Conservation (phyloP, 2,113 vertebrate genomes). For the Ceratotherium simum region DNA sequence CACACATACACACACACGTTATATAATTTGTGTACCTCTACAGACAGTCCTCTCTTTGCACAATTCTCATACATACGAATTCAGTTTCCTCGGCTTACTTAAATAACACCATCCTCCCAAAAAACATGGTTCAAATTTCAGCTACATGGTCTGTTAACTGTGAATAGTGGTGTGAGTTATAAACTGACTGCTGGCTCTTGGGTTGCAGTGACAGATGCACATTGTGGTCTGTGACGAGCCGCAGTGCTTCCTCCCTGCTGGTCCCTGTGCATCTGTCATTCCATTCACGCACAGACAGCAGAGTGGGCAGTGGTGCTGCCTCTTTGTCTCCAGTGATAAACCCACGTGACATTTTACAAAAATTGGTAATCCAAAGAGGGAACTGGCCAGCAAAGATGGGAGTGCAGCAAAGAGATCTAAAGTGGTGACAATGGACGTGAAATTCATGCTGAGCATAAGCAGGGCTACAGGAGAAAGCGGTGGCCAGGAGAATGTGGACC, state of each 20-base stretch:
- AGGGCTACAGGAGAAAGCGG: rapidly evolving
- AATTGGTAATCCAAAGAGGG: neutral
- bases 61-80: rapidly evolving
- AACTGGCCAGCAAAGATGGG: too few relatives aligned
- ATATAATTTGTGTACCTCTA: rapidly evolving
- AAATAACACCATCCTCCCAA: too few relatives aligned
- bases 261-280: too few relatives aligned
- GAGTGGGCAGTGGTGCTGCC: rapidly evolving
- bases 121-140: neutral
- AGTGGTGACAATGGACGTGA: too few relatives aligned
- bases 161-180: too few relatives aligned
- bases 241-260: neutral
- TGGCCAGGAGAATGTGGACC: neutral
- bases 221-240: neutral
- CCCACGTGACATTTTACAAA: neutral
- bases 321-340: too few relatives aligned
- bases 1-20: rapidly evolving
- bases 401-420: rapidly evolving
- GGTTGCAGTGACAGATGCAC: neutral
- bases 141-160: rapidly evolving
- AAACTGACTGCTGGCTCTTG: neutral
- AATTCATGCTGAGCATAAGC: rapidly evolving
- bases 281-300: rapidly evolving
- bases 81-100: too few relatives aligned
- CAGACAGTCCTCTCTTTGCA: neutral